phyloP scores from a whole-genome alignment of 2,113 vertebrate genomes.

The Bubo scandiacus region DNA sequence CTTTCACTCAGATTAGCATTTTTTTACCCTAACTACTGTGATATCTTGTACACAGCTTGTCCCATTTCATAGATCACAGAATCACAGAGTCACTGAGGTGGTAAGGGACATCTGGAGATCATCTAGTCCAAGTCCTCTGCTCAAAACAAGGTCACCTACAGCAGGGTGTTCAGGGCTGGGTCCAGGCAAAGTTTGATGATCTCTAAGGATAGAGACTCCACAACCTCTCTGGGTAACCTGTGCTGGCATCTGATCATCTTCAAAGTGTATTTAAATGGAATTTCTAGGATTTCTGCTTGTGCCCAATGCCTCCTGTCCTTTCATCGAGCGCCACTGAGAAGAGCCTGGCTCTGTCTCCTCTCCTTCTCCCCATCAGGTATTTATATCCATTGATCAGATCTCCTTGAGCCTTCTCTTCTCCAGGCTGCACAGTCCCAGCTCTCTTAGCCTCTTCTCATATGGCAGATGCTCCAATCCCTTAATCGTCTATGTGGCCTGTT shows the following conservation, averaged over 20 bases:
- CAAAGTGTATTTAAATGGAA: neutral
- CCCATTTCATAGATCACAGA: neutral
- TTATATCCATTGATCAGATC: neutral
- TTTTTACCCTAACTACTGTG: neutral
- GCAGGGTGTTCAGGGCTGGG: neutral
- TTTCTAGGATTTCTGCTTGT: neutral
- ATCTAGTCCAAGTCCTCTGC: neutral
- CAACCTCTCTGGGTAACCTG: neutral
- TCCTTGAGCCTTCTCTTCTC: neutral
- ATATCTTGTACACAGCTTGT: neutral
- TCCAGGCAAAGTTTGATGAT: neutral
- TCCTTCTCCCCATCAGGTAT: neutral
- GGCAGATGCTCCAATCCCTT: neutral
- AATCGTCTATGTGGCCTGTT: neutral
- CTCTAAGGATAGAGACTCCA: neutral
- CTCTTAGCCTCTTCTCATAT: neutral
- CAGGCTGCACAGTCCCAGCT: neutral
- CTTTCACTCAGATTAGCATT: neutral
- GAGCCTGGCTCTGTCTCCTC: neutral
- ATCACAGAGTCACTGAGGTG: neutral
- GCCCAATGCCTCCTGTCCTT: neutral
- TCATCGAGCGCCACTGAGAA: neutral
- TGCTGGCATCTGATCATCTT: neutral
- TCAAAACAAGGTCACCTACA: neutral
- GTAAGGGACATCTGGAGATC: neutral